phyloP scores from a whole-genome alignment of 2,797 vertebrate species.

The Rhinichthys osculus region DNA sequence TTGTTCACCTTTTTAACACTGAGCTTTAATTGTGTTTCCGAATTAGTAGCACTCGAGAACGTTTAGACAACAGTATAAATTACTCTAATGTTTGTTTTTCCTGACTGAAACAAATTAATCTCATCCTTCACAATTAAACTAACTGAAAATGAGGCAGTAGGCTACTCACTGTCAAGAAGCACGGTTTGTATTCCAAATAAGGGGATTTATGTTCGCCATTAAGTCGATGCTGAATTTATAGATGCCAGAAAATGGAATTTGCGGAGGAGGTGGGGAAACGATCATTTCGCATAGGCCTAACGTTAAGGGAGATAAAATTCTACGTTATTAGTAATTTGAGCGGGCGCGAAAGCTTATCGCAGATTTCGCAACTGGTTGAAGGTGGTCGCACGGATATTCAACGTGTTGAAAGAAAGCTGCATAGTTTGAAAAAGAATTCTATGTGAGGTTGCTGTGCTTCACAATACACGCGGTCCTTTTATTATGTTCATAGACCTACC shows the following conservation, averaged over 20 bases:
- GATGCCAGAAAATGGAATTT: too few relatives aligned
- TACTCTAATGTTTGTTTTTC: slow-evolving; percentile 21
- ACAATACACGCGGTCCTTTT: not conserved
- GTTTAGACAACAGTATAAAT: slow-evolving; percentile 15
- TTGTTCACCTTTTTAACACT: slow-evolving; percentile 24
- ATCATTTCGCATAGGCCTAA: not conserved
- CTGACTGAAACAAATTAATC: slow-evolving; percentile 37
- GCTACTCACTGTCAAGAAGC: not conserved
- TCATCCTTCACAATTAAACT: slow-evolving; percentile 35
- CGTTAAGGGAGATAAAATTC: too few relatives aligned
- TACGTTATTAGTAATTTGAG: too few relatives aligned
- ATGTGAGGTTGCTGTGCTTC: not conserved
- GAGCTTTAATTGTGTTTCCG: slow-evolving; percentile 16
- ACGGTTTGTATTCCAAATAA: not conserved
- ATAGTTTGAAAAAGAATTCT: not conserved
- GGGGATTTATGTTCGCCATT: slow-evolving; percentile 22
- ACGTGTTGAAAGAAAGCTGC: not conserved
- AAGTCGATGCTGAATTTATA: not conserved
- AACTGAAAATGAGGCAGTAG: not conserved
- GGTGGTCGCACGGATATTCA: not conserved
- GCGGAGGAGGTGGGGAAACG: too few relatives aligned
- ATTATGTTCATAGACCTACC: too few relatives aligned
- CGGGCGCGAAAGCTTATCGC: too few relatives aligned
- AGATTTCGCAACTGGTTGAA: not conserved
- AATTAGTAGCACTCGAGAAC: slow-evolving; percentile 26